phyloP scores from a whole-genome alignment of 2,113 vertebrate genomes.

The Campylomormyrus tamandua region DNA sequence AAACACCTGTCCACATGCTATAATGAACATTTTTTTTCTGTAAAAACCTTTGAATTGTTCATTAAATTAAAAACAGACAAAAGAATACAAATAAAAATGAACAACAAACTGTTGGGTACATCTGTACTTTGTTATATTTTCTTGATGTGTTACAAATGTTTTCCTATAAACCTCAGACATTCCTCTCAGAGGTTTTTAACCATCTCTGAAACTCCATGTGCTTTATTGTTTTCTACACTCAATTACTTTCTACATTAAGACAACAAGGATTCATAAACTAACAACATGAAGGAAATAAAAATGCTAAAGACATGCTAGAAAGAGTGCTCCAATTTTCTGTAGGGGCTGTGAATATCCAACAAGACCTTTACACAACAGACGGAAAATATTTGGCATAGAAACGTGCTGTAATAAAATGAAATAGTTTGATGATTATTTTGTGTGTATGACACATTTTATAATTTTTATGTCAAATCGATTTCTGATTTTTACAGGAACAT shows the following conservation, averaged over 20 bases:
- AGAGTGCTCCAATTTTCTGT: neutral
- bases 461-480: neutral
- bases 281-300: neutral
- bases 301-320: neutral
- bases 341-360: neutral
- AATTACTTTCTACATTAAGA: neutral
- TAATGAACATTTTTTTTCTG: neutral
- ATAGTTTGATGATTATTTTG: neutral
- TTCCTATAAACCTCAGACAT: neutral
- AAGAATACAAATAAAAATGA: neutral
- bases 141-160: conserved; percentile 8
- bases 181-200: neutral
- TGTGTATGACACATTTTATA: neutral
- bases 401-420: neutral
- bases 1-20: neutral
- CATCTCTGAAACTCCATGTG: neutral
- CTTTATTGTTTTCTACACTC: neutral
- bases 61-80: neutral
- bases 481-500: neutral
- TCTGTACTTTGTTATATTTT: neutral
- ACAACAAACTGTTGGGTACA: neutral
- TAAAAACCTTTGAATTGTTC: neutral
- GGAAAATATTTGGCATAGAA: neutral
- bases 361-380: neutral
- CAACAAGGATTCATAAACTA: neutral